Base-by-base conservation (phyloP, 1,140 invertebrate genomes). In the Pogonomyrmex californicus region DNA sequence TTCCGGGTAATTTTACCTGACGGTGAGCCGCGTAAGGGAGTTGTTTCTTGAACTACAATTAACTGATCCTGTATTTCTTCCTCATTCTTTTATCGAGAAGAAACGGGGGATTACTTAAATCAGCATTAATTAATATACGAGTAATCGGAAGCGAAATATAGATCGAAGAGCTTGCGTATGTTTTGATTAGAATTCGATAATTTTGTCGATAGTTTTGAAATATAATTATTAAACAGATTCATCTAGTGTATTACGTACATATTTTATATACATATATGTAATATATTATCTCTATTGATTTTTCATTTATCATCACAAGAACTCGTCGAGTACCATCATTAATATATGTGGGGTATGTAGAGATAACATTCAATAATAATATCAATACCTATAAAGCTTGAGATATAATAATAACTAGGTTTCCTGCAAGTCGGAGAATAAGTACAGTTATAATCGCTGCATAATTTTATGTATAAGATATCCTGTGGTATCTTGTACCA, bases 1-100 rank as follows among this genome's bases (percentile, higher is more conserved):
- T 78, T 65, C 58, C 41, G 10, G 33, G 58, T 63, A 77, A 63
- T 77, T 77, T 77, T 47, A 77, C 2, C n/a, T n/a, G 49, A 73
- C n/a, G 38, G 36, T 23, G 54, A 63, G n/a, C 62, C 5, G 30
- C 5, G 41, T 44, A 4, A 44, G 41, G 12, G 17, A 77, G 33
- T 23, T 23, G 9, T 63, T 44, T 1, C 56, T 2, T 23, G 49
- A 54, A 54, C 4, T 44, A 33, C 17, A 47, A 77, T 63, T 77
- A 62, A 77, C 23, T n/a, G 14, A 76, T 44, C 14, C 12, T 60
- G 12, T 41, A 4, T 75, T 9, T 14, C 4, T 23, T 54, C 2
- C 36, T 36, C 9, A 7, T 54, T 44, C 5, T 47, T 70, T 75
- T 36, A n/a, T 14, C 12, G 17, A 36, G 6, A 56, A 10, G 10